phyloP scores from a whole-genome alignment of 2,888 invertebrate species.

The Sepiola atlantica region DNA sequence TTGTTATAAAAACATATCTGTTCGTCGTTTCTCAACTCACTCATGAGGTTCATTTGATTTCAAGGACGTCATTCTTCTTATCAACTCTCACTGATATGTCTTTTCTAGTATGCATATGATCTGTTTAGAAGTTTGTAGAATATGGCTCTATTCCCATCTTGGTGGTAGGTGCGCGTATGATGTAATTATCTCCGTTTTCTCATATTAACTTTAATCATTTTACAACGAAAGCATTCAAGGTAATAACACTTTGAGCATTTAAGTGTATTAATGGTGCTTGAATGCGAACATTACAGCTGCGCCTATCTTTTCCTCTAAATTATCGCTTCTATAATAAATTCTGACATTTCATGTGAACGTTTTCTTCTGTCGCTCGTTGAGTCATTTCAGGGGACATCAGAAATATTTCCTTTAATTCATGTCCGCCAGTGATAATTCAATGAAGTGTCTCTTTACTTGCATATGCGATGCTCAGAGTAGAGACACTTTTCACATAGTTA shows the following conservation, averaged over 20 bases:
- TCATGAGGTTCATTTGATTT: not conserved
- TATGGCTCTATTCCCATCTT: not conserved
- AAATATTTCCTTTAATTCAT: not conserved
- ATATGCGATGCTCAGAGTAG: no score
- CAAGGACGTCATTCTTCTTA: not conserved
- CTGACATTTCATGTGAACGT: not conserved
- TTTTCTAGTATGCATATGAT: not conserved
- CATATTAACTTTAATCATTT: not conserved
- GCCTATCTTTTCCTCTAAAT: not conserved
- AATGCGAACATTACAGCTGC: not conserved
- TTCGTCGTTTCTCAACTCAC: not conserved
- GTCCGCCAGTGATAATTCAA: not conserved
- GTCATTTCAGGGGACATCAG: not conserved
- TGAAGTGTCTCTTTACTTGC: no score
- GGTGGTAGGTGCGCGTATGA: not conserved
- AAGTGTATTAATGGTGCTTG: not conserved
- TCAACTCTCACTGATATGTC: not conserved
- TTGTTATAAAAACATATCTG: not conserved
- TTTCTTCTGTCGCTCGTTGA: not conserved
- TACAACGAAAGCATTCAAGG: not conserved
- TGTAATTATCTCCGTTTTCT: not conserved
- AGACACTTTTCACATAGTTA: no score
- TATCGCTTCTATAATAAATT: not conserved
- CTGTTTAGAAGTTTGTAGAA: not conserved
- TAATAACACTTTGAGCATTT: not conserved